These are phyloP conservation scores for Eupithecia tripunctaria DNA, from an alignment of 2,888 invertebrate genomes.

Conservation along the genomic window DNA sequence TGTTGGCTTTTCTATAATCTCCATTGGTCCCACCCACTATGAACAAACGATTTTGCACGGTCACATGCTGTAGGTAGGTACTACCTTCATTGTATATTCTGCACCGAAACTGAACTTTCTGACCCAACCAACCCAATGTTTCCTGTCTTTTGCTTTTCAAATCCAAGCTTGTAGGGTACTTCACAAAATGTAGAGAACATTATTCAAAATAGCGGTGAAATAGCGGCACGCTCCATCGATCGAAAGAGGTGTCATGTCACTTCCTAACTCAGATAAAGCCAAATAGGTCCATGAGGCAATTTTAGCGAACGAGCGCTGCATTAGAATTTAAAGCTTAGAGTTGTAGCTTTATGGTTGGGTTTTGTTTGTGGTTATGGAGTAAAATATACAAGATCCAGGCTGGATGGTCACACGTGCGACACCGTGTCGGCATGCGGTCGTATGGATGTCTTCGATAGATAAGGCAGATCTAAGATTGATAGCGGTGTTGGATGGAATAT, in stretches of 20 bases:
- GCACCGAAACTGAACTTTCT: background rate
- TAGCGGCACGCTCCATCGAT: slow-evolving; percentile 63
- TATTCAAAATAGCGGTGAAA: slow-evolving; percentile 54
- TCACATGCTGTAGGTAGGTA: background rate
- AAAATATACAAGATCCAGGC: slow-evolving; percentile 67
- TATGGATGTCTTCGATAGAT: slow-evolving; percentile 74
- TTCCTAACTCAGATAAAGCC: slow-evolving; percentile 62
- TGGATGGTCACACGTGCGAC: slow-evolving; percentile 57
- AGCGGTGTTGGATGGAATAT: slow-evolving; percentile 38
- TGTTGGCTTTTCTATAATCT: background rate
- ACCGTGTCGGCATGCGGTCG: slow-evolving; percentile 67
- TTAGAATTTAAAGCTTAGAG: slow-evolving; percentile 19
- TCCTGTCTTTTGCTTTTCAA: slow-evolving; percentile 12
- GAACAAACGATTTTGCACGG: background rate
- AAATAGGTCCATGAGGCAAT: slow-evolving; percentile 60
- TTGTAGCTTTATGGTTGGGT: slow-evolving; percentile 22
- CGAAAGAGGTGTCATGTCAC: slow-evolving; percentile 65
- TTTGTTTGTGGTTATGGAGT: slow-evolving; percentile 45
- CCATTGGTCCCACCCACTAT: background rate
- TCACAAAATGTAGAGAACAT: slow-evolving; percentile 42
- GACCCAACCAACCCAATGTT: slow-evolving; percentile 9
- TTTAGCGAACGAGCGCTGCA: slow-evolving; percentile 23
- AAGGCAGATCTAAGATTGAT: slow-evolving; percentile 64
- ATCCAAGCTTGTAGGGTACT: slow-evolving; percentile 19
- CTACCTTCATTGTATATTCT: slow-evolving; percentile 5